Evolutionary conservation across 2,888 invertebrate species (phyloP).

Genomic region (Acleris emargana): DNA sequence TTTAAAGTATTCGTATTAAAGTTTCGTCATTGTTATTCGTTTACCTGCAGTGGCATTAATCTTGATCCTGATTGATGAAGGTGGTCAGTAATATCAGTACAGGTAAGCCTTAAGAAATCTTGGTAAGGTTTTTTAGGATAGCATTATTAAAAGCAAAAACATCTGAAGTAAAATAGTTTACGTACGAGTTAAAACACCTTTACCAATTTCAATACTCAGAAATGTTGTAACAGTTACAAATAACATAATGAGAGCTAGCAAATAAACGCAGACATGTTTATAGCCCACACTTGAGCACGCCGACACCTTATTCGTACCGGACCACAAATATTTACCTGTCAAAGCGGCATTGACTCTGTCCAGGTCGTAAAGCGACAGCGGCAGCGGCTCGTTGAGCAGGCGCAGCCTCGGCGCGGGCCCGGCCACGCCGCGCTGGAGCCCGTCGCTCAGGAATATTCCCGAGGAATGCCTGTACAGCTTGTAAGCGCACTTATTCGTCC

Average conservation of each 20-base stretch:
- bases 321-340: slow-evolving; percentile 79
- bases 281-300: slow-evolving; percentile 45
- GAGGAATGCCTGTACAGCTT: slow-evolving; percentile 78
- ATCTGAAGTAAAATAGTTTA: not conserved
- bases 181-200: not conserved
- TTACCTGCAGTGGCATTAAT: slow-evolving; percentile 31
- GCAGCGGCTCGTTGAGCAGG: slow-evolving; percentile 77
- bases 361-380: slow-evolving; percentile 79
- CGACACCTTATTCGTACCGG: slow-evolving; percentile 51
- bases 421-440: slow-evolving; percentile 63
- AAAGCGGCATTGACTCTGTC: slow-evolving; percentile 80
- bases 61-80: slow-evolving; percentile 36
- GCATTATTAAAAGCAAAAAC: not conserved
- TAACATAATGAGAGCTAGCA: slow-evolving; percentile 36
- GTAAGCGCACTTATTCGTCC: slow-evolving; percentile 77
- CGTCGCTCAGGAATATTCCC: slow-evolving; percentile 79
- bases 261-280: slow-evolving; percentile 32
- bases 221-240: slow-evolving; percentile 33
- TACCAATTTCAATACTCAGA: slow-evolving; percentile 17
- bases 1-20: slow-evolving; percentile 13
- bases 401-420: slow-evolving; percentile 68
- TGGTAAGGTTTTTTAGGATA: not conserved
- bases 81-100: slow-evolving; percentile 2
- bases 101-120: not conserved
- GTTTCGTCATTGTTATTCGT: slow-evolving; percentile 25